Percentiles rank a stretch among this genome's conserved stretches.
Conservation (phyloP, 2,888 invertebrate genomes). For the Elgonia sp. region DNA sequence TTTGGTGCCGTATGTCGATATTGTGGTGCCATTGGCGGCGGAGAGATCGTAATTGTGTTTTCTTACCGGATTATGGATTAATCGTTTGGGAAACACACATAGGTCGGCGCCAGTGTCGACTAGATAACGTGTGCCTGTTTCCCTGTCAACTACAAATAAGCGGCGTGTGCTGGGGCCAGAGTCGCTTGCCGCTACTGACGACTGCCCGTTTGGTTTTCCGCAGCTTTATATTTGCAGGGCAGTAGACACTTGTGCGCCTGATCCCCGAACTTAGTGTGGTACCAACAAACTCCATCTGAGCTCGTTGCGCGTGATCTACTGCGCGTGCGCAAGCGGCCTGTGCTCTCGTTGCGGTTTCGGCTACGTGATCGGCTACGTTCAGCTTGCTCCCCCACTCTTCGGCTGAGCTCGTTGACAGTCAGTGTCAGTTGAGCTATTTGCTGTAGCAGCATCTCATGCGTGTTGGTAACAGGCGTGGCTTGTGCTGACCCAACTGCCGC, state of each 20-base stretch:
- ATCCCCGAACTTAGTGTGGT: conserved; percentile 58
- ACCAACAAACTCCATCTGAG: conserved; percentile 62
- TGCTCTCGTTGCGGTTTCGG: too few relatives aligned
- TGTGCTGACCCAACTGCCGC: too few relatives aligned
- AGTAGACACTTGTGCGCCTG: conserved; percentile 43
- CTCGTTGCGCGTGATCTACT: background rate
- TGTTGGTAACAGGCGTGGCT: too few relatives aligned
- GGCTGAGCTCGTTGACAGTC: too few relatives aligned
- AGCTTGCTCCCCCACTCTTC: too few relatives aligned
- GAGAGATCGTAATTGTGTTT: conserved; percentile 73
- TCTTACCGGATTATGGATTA: background rate
- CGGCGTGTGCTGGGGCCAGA: conserved; percentile 1
- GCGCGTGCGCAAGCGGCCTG: background rate
- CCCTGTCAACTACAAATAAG: conserved; percentile 36
- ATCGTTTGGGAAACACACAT: background rate
- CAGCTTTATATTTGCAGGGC: conserved; percentile 53
- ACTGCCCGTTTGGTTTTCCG: conserved; percentile 6
- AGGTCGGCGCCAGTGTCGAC: too few relatives aligned
- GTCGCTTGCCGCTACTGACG: too few relatives aligned
- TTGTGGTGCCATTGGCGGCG: conserved; percentile 82
- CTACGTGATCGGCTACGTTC: too few relatives aligned
- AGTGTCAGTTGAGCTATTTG: too few relatives aligned
- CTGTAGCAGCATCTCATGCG: too few relatives aligned
- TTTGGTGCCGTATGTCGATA: conserved; percentile 81
- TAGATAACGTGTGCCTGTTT: conserved; percentile 39